Evolutionary conservation across 2,797 vertebrate species (phyloP).

Genomic region (Rhabdophis nuchalis): DNA sequence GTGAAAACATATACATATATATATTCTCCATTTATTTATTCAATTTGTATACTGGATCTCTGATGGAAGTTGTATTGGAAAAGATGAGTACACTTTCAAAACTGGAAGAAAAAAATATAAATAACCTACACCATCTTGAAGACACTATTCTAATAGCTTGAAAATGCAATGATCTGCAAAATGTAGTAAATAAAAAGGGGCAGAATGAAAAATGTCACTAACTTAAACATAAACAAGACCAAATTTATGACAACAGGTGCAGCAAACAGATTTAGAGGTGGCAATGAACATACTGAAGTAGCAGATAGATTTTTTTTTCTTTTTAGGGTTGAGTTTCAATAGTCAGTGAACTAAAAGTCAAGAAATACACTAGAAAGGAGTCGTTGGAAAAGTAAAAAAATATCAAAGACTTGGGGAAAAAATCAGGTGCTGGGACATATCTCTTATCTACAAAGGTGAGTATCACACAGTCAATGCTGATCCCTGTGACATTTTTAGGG

Average conservation of each 20-base stretch:
- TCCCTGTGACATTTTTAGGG: background rate
- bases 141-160: background rate
- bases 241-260: background rate
- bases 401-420: background rate
- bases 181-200: background rate
- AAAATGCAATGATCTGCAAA: background rate
- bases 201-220: background rate
- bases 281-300: background rate
- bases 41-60: background rate
- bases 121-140: background rate
- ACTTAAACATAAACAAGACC: background rate
- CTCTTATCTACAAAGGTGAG: background rate
- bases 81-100: background rate
- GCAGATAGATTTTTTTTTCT: background rate
- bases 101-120: background rate
- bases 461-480: background rate
- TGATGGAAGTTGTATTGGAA: background rate
- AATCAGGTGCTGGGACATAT: background rate
- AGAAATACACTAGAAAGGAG: background rate
- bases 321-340: background rate
- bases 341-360: background rate
- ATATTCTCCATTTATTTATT: background rate
- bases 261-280: background rate
- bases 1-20: no score
- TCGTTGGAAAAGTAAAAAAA: background rate